Conservation (phyloP, 2,113 vertebrate genomes). For the Plecturocebus donacophilus region DNA sequence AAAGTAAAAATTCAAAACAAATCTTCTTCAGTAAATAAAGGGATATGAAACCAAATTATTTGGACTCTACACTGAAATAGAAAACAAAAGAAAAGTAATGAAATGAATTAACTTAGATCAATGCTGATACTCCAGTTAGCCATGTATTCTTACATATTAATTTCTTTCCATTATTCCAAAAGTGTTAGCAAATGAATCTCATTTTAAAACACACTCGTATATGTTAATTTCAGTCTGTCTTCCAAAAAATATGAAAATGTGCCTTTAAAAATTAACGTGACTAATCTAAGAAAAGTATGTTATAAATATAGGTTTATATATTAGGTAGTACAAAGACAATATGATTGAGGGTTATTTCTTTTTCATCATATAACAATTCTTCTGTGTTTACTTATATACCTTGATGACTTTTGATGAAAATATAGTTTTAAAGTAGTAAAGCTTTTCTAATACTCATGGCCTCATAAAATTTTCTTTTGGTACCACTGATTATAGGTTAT, state of each 20-base stretch:
- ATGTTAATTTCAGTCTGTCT: background rate
- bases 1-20: slow-evolving; percentile 9
- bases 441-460: slow-evolving; percentile 53
- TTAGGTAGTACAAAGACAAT: slow-evolving; percentile 30
- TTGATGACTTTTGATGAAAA: slow-evolving; percentile 59
- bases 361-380: slow-evolving; percentile 57
- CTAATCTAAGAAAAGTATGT: slow-evolving; percentile 3
- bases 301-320: background rate
- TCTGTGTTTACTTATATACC: slow-evolving; percentile 52
- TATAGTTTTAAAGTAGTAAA: slow-evolving; percentile 54
- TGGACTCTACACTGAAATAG: background rate
- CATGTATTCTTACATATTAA: background rate
- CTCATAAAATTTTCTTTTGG: slow-evolving; percentile 51
- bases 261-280: background rate
- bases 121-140: background rate
- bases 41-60: background rate
- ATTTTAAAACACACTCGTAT: background rate
- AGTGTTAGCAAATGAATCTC: background rate
- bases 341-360: background rate
- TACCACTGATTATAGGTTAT: slow-evolving; percentile 56
- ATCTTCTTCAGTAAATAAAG: background rate
- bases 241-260: background rate
- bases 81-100: slow-evolving; percentile 18
- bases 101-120: slow-evolving; percentile 21
- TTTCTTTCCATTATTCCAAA: slow-evolving; percentile 50